phyloP scores from a whole-genome alignment of 2,888 invertebrate species.

The Drosophila buzzatii region DNA sequence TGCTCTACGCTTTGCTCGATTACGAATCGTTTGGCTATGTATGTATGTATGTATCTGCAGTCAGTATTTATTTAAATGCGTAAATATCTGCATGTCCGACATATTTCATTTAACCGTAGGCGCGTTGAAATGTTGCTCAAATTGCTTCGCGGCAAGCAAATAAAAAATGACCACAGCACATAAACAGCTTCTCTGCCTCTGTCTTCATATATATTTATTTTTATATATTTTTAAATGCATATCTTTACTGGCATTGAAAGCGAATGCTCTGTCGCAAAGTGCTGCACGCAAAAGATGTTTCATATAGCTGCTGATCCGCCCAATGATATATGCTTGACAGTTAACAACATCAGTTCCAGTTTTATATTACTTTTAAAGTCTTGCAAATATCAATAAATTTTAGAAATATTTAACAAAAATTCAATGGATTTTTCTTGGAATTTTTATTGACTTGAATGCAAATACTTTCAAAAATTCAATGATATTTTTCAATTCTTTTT shows the following conservation, averaged over 20 bases:
- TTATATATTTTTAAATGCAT: slow-evolving; percentile 55
- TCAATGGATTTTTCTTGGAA: not conserved
- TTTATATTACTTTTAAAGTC: not conserved
- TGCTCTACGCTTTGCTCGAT: slow-evolving; percentile 58
- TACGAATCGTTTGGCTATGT: slow-evolving; percentile 39
- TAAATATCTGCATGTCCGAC: slow-evolving; percentile 70
- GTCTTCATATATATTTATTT: not conserved
- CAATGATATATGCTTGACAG: slow-evolving; percentile 50
- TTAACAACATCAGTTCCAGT: slow-evolving; percentile 38
- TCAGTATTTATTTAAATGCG: slow-evolving; percentile 74
- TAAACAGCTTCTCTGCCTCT: slow-evolving; percentile 14
- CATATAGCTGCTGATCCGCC: slow-evolving; percentile 6
- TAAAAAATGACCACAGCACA: slow-evolving; percentile 43
- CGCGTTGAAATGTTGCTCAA: slow-evolving; percentile 72
- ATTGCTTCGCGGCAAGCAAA: slow-evolving; percentile 52
- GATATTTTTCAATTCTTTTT: too few species aligned
- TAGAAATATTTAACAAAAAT: not conserved
- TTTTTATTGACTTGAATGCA: not conserved
- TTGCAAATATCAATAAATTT: not conserved
- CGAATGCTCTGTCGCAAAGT: slow-evolving; percentile 41
- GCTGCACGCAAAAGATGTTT: slow-evolving; percentile 27
- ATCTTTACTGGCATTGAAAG: slow-evolving; percentile 51
- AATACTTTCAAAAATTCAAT: too few species aligned
- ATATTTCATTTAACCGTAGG: slow-evolving; percentile 74
- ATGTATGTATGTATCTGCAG: slow-evolving; percentile 9